These are phyloP conservation scores for Lochmaea crataegi DNA, from an alignment of 2,888 invertebrate species.

Conservation along the genomic window DNA sequence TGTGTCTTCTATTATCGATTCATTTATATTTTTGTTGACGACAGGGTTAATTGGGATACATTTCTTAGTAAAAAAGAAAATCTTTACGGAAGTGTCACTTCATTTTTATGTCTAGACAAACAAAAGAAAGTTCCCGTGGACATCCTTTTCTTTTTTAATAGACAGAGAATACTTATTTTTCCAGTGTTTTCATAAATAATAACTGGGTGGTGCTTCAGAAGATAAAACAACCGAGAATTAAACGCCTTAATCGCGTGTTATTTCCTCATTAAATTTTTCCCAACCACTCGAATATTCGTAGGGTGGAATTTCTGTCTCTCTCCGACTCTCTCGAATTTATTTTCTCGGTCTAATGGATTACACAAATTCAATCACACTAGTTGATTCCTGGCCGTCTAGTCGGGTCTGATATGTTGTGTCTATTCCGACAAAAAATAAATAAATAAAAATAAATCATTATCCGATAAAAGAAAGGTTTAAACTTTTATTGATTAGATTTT, in stretches of 20 bases:
- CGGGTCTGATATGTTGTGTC: too few relatives aligned
- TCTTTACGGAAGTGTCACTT: too few relatives aligned
- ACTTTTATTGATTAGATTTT: too few relatives aligned
- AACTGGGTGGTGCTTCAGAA: conserved; percentile 36
- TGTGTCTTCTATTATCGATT: too few relatives aligned
- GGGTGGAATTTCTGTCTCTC: conserved; percentile 32
- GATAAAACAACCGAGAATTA: conserved; percentile 38
- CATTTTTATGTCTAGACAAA: too few relatives aligned
- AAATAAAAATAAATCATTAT: too few relatives aligned
- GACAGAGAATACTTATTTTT: conserved; percentile 37
- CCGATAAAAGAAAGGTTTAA: too few relatives aligned
- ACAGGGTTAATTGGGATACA: too few relatives aligned
- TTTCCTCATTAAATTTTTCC: conserved; percentile 36
- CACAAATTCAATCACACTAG: conserved; percentile 16
- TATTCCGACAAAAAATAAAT: too few relatives aligned
- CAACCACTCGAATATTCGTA: conserved; percentile 29
- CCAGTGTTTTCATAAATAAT: conserved; percentile 40
- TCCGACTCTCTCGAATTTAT: neutral
- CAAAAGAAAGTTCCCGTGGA: too few relatives aligned
- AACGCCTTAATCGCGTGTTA: conserved; percentile 40
- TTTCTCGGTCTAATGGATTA: conserved; percentile 35
- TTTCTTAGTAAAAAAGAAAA: too few relatives aligned
- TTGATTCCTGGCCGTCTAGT: conserved; percentile 13
- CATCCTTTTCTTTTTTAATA: conserved; percentile 8
- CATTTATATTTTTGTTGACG: too few relatives aligned